These are phyloP conservation scores for Esox niger DNA, from an alignment of 2,113 vertebrate species.

Conservation along the genomic window DNA sequence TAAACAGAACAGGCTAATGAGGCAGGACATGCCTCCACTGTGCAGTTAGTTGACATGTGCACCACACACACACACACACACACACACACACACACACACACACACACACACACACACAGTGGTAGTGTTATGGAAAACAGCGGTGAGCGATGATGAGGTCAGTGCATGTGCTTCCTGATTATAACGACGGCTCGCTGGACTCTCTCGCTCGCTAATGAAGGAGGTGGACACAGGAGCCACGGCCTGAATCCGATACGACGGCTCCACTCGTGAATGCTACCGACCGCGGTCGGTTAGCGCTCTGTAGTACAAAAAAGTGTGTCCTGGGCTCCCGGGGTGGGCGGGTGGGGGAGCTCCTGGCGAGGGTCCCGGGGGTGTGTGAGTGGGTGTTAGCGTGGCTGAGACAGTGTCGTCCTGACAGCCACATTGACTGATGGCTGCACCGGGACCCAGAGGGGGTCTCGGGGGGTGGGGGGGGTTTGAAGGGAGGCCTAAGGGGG, in stretches of 20 bases:
- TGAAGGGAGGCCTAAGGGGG: no score
- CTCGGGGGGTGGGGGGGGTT: neutral
- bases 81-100: slow-evolving; percentile 6
- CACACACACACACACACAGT: slow-evolving; percentile 22
- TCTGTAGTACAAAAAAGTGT: neutral
- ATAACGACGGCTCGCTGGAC: slow-evolving; percentile 26
- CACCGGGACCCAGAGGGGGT: neutral
- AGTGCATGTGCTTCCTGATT: slow-evolving; percentile 38
- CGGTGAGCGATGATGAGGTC: slow-evolving; percentile 43
- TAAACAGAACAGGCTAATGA: slow-evolving; percentile 29
- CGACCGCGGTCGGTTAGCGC: neutral
- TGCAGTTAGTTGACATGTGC: slow-evolving; percentile 25
- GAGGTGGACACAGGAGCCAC: slow-evolving; percentile 16
- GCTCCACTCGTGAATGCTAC: slow-evolving; percentile 3
- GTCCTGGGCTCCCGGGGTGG: neutral
- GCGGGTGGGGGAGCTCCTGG: neutral
- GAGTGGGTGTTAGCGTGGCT: slow-evolving; percentile 4
- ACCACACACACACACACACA: neutral
- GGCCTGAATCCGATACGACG: slow-evolving; percentile 1
- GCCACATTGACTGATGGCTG: slow-evolving; percentile 47
- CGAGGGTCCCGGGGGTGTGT: slow-evolving; percentile 2
- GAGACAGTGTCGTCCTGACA: slow-evolving; percentile 30
- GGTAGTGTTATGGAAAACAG: slow-evolving; percentile 41
- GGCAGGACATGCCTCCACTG: slow-evolving; percentile 36
- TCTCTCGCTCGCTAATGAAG: neutral